Evolutionary conservation across 2,113 vertebrate species (phyloP), one percentile per base, ranked within the genome.

Genomic region (Poicephalus gulielmi): DNA sequence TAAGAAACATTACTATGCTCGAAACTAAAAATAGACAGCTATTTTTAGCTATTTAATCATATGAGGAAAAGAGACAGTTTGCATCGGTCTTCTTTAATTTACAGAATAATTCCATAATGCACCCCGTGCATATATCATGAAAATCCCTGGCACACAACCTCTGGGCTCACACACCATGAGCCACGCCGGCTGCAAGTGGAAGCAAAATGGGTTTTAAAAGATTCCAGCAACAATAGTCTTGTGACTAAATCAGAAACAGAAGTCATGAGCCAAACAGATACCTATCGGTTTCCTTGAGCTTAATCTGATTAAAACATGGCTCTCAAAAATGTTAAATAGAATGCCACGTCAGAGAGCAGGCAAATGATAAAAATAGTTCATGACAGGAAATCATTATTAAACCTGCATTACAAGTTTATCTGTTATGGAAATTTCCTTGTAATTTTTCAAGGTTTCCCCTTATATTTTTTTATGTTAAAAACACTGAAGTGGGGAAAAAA

Each of bases 221-320:
- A 98, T 97, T 97, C 86, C 96, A 98, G 97, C 97, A 98, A 97
- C 98, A 98, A 98, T 97, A 96, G 97, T 95, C 98, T 98, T 97
- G 97, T 97, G 96, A 98, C 97, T 98, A 98, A 98, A 98, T 98
- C 96, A 98, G 97, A 98, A 98, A 98, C 98, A 98, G 97, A 98
- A 98, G 94, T 83, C 96, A 95, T 94, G 95, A 97, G 96, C 97
- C 98, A 98, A 97, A 97, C 97, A 98, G 98, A 98, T 98, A 98
- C 97, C 97, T 98, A 98, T 98, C 96, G 27, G 97, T 97, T 98
- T 98, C 97, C 97, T 97, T 97, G 96, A 97, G 92, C 96, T 98
- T 98, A 98, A 98, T 98, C 98, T 98, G 98, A 98, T 98, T 98
- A 98, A 97, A 98, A 98, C 95, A 94, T 96, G 97, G 89, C 96